Conservation (phyloP, 2,797 vertebrate species). For the Austrolebias charrua region DNA sequence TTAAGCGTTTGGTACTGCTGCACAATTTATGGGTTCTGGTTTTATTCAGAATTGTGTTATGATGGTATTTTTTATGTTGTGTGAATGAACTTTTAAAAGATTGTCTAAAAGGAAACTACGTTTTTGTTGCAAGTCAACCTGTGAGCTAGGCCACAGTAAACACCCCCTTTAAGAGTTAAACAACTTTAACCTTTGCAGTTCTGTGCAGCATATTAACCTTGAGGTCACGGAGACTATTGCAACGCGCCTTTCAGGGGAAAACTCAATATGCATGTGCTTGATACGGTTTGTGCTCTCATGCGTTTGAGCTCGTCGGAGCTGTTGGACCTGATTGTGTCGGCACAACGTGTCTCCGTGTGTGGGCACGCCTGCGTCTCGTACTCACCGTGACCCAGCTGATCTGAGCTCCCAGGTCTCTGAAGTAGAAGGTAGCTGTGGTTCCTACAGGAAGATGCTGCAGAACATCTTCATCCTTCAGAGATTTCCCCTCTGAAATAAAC, state of each 20-base stretch:
- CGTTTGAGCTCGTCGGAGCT: constrained; percentile 6
- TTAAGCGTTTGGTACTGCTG: no score
- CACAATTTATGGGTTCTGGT: no score
- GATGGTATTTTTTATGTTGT: no score
- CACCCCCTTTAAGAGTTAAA: no score
- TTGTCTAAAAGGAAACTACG: no score
- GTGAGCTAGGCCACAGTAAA: no score
- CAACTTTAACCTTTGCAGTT: no score
- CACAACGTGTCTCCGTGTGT: constrained; percentile 3
- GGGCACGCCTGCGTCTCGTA: constrained; percentile 7
- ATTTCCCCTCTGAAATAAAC: constrained; percentile 86
- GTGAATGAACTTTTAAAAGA: no score
- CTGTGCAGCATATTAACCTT: constrained; percentile 8
- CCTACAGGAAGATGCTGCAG: constrained; percentile 93
- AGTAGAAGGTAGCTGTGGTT: constrained; percentile 94
- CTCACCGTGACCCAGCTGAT: constrained; percentile 98
- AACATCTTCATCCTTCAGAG: constrained; percentile 92
- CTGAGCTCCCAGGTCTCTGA: constrained; percentile 93
- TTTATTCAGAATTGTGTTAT: no score
- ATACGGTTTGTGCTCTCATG: constrained; percentile 18
- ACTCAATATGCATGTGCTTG: constrained; percentile 33
- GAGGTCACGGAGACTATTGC: neutral
- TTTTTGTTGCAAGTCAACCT: no score
- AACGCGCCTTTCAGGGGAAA: constrained; percentile 3
- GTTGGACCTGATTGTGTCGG: neutral